These are phyloP conservation scores for Cyrtodaria siliqua DNA, from an alignment of 2,888 invertebrate species.

Conservation along the genomic window DNA sequence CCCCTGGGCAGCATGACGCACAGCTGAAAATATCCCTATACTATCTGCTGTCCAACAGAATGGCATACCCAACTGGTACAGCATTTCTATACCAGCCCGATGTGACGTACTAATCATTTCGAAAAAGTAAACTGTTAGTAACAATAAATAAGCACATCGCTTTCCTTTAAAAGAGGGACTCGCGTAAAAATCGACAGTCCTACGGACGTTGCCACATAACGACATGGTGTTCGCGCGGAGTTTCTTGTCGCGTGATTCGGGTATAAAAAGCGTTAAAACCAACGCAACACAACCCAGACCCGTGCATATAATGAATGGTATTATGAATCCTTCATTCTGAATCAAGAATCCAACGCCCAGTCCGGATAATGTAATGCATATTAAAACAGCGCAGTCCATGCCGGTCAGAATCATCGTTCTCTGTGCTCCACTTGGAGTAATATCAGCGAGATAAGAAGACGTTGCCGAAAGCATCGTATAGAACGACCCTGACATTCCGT, in stretches of 20 bases:
- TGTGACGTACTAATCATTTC: conserved; percentile 2
- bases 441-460: conserved; percentile 55
- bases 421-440: conserved; percentile 37
- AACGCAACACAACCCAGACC: conserved; percentile 4
- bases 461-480: conserved; percentile 23
- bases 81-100: conserved; percentile 30
- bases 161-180: conserved; percentile 11
- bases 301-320: conserved; percentile 15
- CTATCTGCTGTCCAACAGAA: conserved; percentile 61
- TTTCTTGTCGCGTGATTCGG: conserved; percentile 28
- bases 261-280: conserved; percentile 18
- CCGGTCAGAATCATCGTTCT: conserved; percentile 43
- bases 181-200: conserved; percentile 30
- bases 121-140: conserved; percentile 31
- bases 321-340: conserved; percentile 20
- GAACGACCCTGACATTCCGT: conserved; percentile 49
- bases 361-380: conserved; percentile 33
- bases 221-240: conserved; percentile 11
- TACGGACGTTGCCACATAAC: not conserved
- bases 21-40: conserved; percentile 49
- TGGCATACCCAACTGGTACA: conserved; percentile 59
- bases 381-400: conserved; percentile 25
- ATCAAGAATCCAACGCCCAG: conserved; percentile 47
- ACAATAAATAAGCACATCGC: conserved; percentile 32
- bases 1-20: conserved; percentile 37